Base-by-base conservation (phyloP, 64 coral and sea anemone genomes). In the Anthopleura sola region DNA sequence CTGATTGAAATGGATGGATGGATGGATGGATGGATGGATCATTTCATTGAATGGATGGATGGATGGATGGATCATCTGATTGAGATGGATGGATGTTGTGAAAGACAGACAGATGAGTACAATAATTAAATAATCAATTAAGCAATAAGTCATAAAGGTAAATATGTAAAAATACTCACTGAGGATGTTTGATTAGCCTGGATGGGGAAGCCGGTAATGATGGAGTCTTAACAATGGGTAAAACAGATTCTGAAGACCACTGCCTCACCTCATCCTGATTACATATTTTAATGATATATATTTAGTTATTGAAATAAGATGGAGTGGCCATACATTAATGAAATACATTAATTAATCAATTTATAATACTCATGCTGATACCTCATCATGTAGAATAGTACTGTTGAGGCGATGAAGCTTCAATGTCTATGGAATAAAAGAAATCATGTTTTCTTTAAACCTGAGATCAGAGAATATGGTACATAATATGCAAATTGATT, bases 351-450 rank as follows among this genome's bases (percentile, higher is more conserved):
- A 28, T 39, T 32, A 46, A 18, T 50, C 40, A 44, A 44, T 6
- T 44, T 44, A n/a, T n/a, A n/a, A n/a, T 8, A 44, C 9, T 44
- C 9, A 8, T 44, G 40, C 9, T 44, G 4, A 66, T 68, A 95
- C 93, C 86, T 96, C 94, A 87, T 96, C 94, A 80, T 96, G 90
- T 5, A 96, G 90, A 37, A 96, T 85, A 24, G 82, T 84, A 87
- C 94, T 96, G 55, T 92, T 82, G 6, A 96, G 60, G 55, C 94
- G 83, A 80, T 96, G 94, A 75, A 96, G 87, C 85, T 92, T 96
- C 83, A 87, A 96, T 3, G 87, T 86, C 94, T 96, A 64, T 60
- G 19, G 54, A 55, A 28, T 33, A 80, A 60, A 29, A 48, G 48
- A 24, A 66, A 17, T 38, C 19, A 64, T 20, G n/a, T n/a, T n/a